Conservation (phyloP, 1,140 invertebrate species). For the Apis cerana region DNA sequence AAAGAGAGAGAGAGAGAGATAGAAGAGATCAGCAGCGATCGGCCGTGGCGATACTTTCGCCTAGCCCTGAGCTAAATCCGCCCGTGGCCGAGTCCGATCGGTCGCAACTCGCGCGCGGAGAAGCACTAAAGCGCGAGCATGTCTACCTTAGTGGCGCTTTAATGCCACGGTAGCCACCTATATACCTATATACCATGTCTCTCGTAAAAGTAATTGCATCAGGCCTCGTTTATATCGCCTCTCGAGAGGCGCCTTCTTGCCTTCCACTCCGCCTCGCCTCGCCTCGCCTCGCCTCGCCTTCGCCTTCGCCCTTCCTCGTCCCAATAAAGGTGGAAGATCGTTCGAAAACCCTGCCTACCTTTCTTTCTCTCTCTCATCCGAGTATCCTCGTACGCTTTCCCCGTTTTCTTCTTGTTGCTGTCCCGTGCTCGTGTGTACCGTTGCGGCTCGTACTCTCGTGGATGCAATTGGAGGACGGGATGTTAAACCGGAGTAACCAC, state of each 20-base stretch:
- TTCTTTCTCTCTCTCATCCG: neutral
- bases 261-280: constrained; percentile 42
- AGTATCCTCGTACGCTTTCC: neutral
- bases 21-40: constrained; percentile 69
- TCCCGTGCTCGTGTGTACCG: constrained; percentile 39
- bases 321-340: constrained; percentile 74
- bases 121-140: constrained; percentile 68
- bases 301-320: constrained; percentile 13
- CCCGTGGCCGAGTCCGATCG: constrained; percentile 62
- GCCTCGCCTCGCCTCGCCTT: constrained; percentile 51
- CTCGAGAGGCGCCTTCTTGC: constrained; percentile 52
- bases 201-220: constrained; percentile 79
- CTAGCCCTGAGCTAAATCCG: constrained; percentile 71
- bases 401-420: constrained; percentile 12
- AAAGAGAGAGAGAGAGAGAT: neutral
- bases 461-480: constrained; percentile 52
- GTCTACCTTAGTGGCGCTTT: constrained; percentile 71
- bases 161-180: constrained; percentile 69
- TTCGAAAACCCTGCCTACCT: constrained; percentile 27
- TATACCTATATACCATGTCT: constrained; percentile 66
- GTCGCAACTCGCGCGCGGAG: constrained; percentile 47
- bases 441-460: constrained; percentile 31
- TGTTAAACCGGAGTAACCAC: constrained; percentile 52
- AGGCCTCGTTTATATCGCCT: constrained; percentile 74
- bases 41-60: constrained; percentile 73